A percentile compares a stretch with the other conserved stretches of the same genome.
phyloP scores from a whole-genome alignment of 2,888 invertebrate species.

The Rhagonycha fulva region DNA sequence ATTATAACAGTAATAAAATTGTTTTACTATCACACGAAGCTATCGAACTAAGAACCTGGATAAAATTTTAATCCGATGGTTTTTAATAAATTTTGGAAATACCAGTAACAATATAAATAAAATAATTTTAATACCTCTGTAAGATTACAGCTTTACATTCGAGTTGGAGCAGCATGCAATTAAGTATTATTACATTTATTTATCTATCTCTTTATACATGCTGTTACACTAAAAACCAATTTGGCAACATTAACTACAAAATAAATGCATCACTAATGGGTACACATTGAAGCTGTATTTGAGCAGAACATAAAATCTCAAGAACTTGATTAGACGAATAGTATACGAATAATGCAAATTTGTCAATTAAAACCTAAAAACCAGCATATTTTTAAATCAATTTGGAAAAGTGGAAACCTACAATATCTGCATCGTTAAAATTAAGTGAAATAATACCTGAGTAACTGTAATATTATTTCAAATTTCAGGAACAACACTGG shows the following conservation, averaged over 20 bases:
- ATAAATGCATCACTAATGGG: background rate
- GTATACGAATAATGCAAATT: background rate
- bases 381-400: background rate
- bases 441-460: background rate
- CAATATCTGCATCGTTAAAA: background rate
- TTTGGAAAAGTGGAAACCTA: background rate
- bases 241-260: background rate
- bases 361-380: background rate
- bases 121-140: slow-evolving; percentile 1
- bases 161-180: background rate
- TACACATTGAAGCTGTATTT: background rate
- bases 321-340: background rate
- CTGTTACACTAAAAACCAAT: background rate
- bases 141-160: background rate
- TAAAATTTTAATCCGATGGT: background rate
- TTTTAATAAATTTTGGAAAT: background rate
- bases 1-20: background rate
- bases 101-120: background rate
- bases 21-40: background rate
- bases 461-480: background rate
- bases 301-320: background rate
- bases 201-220: background rate
- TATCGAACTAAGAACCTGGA: background rate
- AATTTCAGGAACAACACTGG: background rate
- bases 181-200: background rate